Conservation (phyloP, 2,797 vertebrate species). For the Spinibarbus caldwelli region DNA sequence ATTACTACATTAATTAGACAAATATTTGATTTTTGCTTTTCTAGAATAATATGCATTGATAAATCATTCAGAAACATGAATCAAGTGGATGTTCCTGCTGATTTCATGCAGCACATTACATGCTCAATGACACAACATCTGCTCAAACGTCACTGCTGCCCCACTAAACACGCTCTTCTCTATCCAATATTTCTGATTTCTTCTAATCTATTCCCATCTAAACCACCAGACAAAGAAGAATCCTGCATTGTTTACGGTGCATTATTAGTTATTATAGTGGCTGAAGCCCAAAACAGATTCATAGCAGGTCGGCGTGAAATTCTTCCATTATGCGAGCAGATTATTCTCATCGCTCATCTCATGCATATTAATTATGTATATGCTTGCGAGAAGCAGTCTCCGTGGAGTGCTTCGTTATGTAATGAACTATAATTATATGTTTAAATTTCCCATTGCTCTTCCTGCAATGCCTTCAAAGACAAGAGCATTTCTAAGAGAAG, state of each 20-base stretch:
- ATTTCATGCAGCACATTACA: constrained; percentile 1
- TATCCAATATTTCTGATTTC: background rate
- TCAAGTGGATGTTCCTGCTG: background rate
- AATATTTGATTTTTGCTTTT: background rate
- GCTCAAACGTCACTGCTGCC: background rate
- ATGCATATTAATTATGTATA: constrained; percentile 28
- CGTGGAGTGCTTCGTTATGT: background rate
- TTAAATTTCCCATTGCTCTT: background rate
- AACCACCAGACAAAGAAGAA: background rate
- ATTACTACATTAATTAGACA: background rate
- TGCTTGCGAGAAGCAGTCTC: background rate
- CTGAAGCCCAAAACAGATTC: background rate
- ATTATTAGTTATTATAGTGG: background rate
- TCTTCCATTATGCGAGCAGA: background rate
- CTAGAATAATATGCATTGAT: background rate
- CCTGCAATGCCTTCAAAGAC: background rate
- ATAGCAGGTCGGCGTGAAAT: background rate
- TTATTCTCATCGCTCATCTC: constrained; percentile 13
- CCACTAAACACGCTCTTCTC: background rate
- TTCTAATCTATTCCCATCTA: background rate
- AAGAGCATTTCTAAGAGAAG: background rate
- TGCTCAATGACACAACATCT: constrained; percentile 43
- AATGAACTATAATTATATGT: constrained; percentile 23
- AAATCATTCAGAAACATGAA: background rate
- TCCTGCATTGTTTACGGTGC: background rate